Evolutionary conservation across 1,140 invertebrate genomes (phyloP).

Genomic region (Pissodes strobi): DNA sequence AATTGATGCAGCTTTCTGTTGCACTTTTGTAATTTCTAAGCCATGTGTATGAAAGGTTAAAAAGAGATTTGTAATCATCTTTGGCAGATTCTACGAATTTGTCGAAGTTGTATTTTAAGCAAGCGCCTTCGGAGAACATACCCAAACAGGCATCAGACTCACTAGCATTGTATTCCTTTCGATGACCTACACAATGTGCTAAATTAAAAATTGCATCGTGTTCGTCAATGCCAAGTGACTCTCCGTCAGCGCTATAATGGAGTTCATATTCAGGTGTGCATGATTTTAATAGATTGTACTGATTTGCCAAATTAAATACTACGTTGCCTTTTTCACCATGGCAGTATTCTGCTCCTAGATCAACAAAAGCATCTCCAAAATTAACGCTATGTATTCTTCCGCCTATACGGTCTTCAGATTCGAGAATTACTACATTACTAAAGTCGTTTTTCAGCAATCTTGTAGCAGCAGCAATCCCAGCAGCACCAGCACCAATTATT

Average conservation of each 20-base stretch:
- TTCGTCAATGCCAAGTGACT: background rate
- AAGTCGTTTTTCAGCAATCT: constrained; percentile 60
- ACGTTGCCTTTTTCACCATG: constrained; percentile 78
- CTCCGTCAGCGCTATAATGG: background rate
- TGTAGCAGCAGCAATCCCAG: constrained; percentile 64
- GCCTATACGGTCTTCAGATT: constrained; percentile 73
- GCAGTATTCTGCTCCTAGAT: constrained; percentile 84
- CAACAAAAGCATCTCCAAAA: constrained; percentile 67
- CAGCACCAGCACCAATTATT: constrained; percentile 62
- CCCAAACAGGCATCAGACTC: background rate
- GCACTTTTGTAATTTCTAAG: constrained; percentile 7
- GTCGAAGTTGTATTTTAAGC: background rate
- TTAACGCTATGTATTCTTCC: constrained; percentile 66
- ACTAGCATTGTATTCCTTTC: background rate
- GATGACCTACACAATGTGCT: background rate
- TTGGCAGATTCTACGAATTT: background rate
- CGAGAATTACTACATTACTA: constrained; percentile 62
- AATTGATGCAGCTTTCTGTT: constrained; percentile 7
- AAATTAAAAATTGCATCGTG: constrained; percentile 4
- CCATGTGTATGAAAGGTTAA: background rate
- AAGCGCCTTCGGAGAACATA: background rate
- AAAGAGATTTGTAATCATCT: background rate
- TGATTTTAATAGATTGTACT: constrained; percentile 36
- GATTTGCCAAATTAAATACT: constrained; percentile 67
- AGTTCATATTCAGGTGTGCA: background rate